These are phyloP conservation scores for Xylocopa sonorina DNA, from an alignment of 1,140 invertebrate species.

Conservation along the genomic window DNA sequence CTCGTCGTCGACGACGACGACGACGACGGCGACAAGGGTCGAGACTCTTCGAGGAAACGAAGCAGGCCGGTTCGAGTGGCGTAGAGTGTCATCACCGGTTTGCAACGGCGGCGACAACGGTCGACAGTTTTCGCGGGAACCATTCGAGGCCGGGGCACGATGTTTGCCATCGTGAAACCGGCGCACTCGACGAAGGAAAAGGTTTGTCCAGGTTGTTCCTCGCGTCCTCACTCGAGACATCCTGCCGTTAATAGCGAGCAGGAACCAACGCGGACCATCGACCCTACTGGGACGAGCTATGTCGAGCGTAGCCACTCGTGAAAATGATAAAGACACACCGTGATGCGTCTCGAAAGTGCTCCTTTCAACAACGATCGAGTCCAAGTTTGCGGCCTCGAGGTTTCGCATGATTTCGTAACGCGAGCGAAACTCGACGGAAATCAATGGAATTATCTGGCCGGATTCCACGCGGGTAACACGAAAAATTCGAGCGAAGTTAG, in stretches of 20 bases:
- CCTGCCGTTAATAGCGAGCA: conserved; percentile 53
- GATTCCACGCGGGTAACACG: too few species aligned
- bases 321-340: conserved; percentile 48
- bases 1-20: conserved; percentile 21
- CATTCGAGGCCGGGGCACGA: conserved; percentile 35
- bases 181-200: conserved; percentile 51
- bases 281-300: conserved; percentile 23
- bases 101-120: conserved; percentile 66
- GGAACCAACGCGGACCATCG: conserved; percentile 19
- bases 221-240: conserved; percentile 55
- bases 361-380: conserved; percentile 41
- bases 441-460: too few species aligned
- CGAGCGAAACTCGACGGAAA: not conserved
- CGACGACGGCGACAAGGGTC: conserved; percentile 53
- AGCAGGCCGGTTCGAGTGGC: conserved; percentile 55
- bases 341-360: conserved; percentile 9
- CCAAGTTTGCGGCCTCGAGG: not conserved
- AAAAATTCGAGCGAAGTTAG: not conserved
- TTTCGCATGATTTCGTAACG: not conserved
- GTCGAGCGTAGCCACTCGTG: conserved; percentile 52
- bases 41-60: conserved; percentile 62
- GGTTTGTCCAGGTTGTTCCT: conserved; percentile 59
- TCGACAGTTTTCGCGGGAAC: conserved; percentile 67
- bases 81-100: conserved; percentile 67
- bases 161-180: conserved; percentile 61